A percentile compares a stretch with the other conserved stretches of the same genome.
These are phyloP conservation scores for Dallia pectoralis DNA, from an alignment of 2,797 vertebrate species.

Conservation along the genomic window DNA sequence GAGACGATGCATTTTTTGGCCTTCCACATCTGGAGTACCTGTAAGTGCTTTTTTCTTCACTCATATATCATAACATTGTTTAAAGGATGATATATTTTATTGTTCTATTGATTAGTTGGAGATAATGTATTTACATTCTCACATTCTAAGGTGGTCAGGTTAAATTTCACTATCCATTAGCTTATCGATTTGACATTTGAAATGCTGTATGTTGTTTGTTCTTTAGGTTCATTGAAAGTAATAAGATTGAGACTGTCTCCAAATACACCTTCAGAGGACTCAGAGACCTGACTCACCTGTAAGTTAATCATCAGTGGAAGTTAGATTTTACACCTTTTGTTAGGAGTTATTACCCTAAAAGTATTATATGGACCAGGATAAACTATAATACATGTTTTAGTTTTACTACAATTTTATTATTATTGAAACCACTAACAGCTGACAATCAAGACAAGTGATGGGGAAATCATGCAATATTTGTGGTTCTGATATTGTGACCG, in stretches of 20 bases:
- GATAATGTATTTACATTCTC: neutral
- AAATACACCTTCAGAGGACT: constrained; percentile 95
- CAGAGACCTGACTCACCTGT: constrained; percentile 95
- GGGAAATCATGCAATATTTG: neutral
- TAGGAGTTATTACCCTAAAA: neutral
- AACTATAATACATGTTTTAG: neutral
- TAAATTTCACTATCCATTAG: neutral
- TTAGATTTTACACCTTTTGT: neutral
- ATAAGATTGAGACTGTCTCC: constrained; percentile 91
- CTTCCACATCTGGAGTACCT: constrained; percentile 96
- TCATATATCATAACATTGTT: neutral
- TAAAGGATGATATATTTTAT: neutral
- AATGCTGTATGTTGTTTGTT: constrained; percentile 3
- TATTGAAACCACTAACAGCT: neutral
- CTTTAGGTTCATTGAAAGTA: constrained; percentile 94
- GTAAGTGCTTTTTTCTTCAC: constrained; percentile 75
- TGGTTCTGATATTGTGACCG: neutral
- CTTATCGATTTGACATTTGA: neutral
- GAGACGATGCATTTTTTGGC: constrained; percentile 94
- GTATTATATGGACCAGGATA: neutral
- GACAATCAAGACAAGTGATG: neutral
- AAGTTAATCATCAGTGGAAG: constrained; percentile 63
- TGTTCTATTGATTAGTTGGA: neutral
- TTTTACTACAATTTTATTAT: neutral
- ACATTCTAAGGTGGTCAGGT: neutral